These are phyloP conservation scores for Drosophila lacicola DNA, from an alignment of 2,888 invertebrate genomes.

Conservation along the genomic window DNA sequence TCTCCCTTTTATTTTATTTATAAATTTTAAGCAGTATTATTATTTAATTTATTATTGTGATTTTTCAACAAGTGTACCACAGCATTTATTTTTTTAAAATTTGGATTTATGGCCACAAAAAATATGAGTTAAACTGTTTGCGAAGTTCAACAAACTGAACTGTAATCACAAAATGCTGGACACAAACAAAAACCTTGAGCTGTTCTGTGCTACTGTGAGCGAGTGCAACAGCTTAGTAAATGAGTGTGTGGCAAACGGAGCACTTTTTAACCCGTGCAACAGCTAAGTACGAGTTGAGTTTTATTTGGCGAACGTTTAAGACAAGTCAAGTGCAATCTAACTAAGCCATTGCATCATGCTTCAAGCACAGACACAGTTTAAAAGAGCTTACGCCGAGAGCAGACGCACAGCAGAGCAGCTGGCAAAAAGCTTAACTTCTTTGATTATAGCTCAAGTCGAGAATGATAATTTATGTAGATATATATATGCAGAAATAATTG, in stretches of 20 bases:
- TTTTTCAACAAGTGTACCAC: too few species aligned
- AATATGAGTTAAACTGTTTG: not conserved
- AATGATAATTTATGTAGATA: not conserved
- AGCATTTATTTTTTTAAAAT: too few species aligned
- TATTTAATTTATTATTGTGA: not conserved
- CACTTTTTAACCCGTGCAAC: not conserved
- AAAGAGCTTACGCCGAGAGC: slow-evolving; percentile 27
- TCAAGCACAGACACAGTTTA: slow-evolving; percentile 18
- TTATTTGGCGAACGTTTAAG: slow-evolving; percentile 55
- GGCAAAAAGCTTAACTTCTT: slow-evolving; percentile 33
- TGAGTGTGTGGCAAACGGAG: slow-evolving; percentile 14
- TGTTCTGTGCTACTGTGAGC: slow-evolving; percentile 7
- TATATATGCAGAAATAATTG: not conserved
- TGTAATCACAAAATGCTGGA: slow-evolving; percentile 25
- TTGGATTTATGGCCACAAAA: not conserved
- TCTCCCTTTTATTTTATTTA: too few species aligned
- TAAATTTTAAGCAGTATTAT: not conserved
- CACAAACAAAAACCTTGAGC: slow-evolving; percentile 43
- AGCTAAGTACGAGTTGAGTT: slow-evolving; percentile 46
- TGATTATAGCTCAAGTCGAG: slow-evolving; percentile 6
- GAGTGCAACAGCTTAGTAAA: slow-evolving; percentile 21
- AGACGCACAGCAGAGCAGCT: slow-evolving; percentile 1
- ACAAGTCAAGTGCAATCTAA: slow-evolving; percentile 71
- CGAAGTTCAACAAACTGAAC: slow-evolving; percentile 16
- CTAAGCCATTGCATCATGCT: slow-evolving; percentile 67